A percentile compares a stretch with the other conserved stretches of the same genome.
Conservation (phyloP, 92 coral and sea anemone species). For the Phenganax marumi region DNA sequence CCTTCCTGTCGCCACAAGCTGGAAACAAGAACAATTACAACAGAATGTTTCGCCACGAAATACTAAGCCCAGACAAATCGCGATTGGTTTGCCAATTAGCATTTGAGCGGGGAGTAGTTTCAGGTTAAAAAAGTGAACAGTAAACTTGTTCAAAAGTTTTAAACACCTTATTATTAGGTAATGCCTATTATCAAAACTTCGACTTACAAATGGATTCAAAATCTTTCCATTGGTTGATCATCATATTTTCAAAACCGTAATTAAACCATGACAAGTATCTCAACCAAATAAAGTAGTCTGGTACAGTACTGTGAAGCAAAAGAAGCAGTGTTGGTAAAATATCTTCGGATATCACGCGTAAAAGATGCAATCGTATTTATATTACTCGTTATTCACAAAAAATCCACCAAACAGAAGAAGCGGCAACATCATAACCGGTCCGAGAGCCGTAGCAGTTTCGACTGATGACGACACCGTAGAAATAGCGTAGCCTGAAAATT, state of each 20-base stretch:
- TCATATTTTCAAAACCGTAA: slow-evolving; percentile 83
- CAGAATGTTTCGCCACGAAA: neutral
- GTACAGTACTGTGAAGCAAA: slow-evolving; percentile 65
- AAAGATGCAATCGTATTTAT: no score
- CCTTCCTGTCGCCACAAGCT: neutral
- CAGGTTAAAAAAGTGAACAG: no score
- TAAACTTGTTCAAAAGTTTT: no score
- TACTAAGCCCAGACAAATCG: no score
- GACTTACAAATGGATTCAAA: slow-evolving; percentile 28
- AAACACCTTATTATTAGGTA: no score
- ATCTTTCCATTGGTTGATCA: slow-evolving; percentile 88
- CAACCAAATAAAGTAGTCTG: slow-evolving; percentile 89
- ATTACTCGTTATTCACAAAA: slow-evolving; percentile 48
- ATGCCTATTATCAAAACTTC: neutral
- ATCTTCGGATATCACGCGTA: neutral
- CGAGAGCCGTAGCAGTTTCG: slow-evolving; percentile 77
- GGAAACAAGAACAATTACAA: neutral
- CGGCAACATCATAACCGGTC: slow-evolving; percentile 80
- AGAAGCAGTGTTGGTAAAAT: neutral
- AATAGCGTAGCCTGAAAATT: slow-evolving; percentile 69
- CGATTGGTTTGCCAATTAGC: no score
- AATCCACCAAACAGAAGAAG: slow-evolving; percentile 89
- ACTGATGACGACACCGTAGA: slow-evolving; percentile 76
- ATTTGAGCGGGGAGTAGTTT: no score
- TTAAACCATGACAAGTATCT: slow-evolving; percentile 94